Evolutionary conservation across 2,797 vertebrate genomes (phyloP).

Genomic region (Taenioides sp.): DNA sequence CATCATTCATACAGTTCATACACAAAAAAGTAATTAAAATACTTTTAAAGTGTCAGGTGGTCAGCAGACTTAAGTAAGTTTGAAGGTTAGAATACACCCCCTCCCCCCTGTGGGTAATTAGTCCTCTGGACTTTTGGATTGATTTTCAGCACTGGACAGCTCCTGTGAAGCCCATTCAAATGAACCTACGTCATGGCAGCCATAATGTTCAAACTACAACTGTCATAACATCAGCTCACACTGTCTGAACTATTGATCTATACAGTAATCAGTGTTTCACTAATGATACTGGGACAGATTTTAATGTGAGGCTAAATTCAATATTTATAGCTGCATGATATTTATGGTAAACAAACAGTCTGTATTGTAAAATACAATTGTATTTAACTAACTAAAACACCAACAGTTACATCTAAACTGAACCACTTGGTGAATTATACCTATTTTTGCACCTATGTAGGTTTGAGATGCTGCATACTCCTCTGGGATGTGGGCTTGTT

Average conservation of each 20-base stretch:
- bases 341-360: background rate
- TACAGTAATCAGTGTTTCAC: conserved; percentile 14
- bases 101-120: conserved; percentile 49
- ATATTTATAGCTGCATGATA: background rate
- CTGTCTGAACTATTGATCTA: conserved; percentile 40
- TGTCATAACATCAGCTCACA: conserved; percentile 50
- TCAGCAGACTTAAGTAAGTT: conserved; percentile 46
- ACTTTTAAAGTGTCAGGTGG: conserved; percentile 30
- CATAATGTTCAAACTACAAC: conserved; percentile 49
- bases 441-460: conserved; percentile 25
- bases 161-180: conserved; percentile 61
- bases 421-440: background rate
- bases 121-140: conserved; percentile 59
- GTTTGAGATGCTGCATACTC: conserved; percentile 27
- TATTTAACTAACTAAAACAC: background rate
- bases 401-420: background rate
- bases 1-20: background rate
- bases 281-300: conserved; percentile 9
- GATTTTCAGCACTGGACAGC: conserved; percentile 75
- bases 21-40: background rate
- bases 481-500: conserved; percentile 25
- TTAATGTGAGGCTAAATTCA: background rate
- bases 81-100: conserved; percentile 20
- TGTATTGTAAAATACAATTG: background rate
- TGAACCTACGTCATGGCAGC: conserved; percentile 52